Evolutionary conservation across 2,797 vertebrate genomes (phyloP).

Genomic region (Periparus ater): DNA sequence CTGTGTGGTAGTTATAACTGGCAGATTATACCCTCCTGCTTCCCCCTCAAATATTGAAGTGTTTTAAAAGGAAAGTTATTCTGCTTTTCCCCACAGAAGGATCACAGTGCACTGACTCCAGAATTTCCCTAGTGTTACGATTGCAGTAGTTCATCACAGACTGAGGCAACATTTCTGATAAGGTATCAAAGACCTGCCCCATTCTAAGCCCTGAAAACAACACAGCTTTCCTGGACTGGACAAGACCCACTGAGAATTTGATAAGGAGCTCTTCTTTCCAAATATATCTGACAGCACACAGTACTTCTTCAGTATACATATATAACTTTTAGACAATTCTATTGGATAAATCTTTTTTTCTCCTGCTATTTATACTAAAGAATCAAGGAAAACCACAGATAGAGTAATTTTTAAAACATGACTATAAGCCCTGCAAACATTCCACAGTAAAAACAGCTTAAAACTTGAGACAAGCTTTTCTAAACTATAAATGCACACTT

Average conservation of each 20-base stretch:
- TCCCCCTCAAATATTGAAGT: neutral
- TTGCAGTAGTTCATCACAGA: neutral
- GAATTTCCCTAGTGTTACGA: neutral
- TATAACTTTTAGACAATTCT: neutral
- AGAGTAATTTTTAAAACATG: neutral
- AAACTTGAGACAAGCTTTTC: neutral
- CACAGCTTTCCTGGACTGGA: neutral
- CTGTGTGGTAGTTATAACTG: neutral
- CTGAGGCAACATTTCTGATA: neutral
- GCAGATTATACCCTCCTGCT: neutral
- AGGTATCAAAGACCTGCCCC: neutral
- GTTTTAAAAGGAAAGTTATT: neutral
- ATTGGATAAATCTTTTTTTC: neutral
- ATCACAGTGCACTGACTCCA: neutral
- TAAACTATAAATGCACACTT: neutral
- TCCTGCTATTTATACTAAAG: neutral
- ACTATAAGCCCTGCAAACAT: neutral
- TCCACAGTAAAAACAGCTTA: neutral
- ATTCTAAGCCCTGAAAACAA: neutral
- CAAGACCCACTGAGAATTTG: neutral
- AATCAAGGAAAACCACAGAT: neutral
- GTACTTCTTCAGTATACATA: neutral
- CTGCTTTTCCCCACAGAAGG: neutral
- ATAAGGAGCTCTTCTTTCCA: neutral
- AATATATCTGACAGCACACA: neutral